These are phyloP conservation scores for Oegoconia quadripuncta DNA, from an alignment of 2,888 invertebrate genomes.

Conservation along the genomic window DNA sequence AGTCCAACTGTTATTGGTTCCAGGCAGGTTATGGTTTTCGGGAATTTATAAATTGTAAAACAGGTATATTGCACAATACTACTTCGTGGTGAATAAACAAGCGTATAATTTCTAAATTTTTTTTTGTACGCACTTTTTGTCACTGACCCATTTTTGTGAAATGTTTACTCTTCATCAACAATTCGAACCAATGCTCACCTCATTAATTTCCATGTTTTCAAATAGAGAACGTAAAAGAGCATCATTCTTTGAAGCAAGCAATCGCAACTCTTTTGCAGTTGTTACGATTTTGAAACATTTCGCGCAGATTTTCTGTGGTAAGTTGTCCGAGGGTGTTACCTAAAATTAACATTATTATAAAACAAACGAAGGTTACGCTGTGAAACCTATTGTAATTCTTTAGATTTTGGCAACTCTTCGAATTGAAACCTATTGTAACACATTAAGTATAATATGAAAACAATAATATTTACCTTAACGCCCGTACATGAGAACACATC, in stretches of 20 bases:
- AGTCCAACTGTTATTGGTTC: no score
- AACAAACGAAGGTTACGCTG: no score
- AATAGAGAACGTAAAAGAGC: constrained; percentile 33
- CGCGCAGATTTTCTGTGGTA: constrained; percentile 50
- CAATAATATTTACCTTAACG: constrained; percentile 1
- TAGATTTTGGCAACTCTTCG: background rate
- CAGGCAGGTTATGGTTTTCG: no score
- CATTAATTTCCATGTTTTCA: constrained; percentile 9
- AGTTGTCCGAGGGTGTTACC: constrained; percentile 33
- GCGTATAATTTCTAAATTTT: no score
- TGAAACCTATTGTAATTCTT: background rate
- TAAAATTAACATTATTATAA: constrained; percentile 21
- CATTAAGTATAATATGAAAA: background rate
- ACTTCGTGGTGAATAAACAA: no score
- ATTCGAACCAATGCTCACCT: no score
- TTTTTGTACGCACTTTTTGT: no score
- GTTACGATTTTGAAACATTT: constrained; percentile 39
- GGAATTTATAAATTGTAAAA: no score
- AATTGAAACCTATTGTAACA: no score
- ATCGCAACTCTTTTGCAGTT: constrained; percentile 35
- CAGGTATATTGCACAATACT: no score
- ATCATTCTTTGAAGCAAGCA: constrained; percentile 40
- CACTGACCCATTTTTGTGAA: background rate
- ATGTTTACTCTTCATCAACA: no score
- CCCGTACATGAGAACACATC: constrained; percentile 26